These are phyloP conservation scores for Hirtodrosophila trivittata DNA, from an alignment of 2,888 invertebrate species.

Conservation along the genomic window DNA sequence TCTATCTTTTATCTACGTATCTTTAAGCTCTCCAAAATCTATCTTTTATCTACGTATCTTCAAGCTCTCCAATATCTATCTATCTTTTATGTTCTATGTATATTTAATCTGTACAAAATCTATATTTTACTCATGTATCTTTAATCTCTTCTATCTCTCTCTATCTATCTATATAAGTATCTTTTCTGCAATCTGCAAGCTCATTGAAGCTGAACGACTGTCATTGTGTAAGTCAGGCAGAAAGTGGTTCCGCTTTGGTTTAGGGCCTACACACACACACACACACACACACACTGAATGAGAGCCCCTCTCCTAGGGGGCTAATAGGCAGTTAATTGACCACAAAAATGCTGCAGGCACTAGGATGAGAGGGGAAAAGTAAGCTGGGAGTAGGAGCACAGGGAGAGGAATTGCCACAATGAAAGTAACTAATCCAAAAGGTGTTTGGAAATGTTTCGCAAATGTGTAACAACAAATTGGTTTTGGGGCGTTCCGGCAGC, in stretches of 20 bases:
- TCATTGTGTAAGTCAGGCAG: no score
- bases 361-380: constrained; percentile 1
- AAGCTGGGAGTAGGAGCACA: constrained; percentile 2
- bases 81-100: no score
- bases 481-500: constrained; percentile 64
- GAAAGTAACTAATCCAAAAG: constrained; percentile 55
- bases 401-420: constrained; percentile 40
- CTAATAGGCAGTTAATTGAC: constrained; percentile 61
- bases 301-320: constrained; percentile 7
- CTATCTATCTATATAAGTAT: no score
- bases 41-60: background rate
- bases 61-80: no score
- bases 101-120: no score
- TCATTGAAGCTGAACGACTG: no score
- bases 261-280: constrained; percentile 7
- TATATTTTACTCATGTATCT: background rate
- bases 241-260: background rate
- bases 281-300: constrained; percentile 11
- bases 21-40: no score
- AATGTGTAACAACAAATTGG: constrained; percentile 71
- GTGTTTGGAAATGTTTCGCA: constrained; percentile 56
- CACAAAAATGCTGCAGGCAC: constrained; percentile 64
- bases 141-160: no score
- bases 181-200: no score
- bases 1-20: no score